Percentiles rank a stretch among this genome's conserved stretches.
Evolutionary conservation across 2,113 vertebrate genomes (phyloP).

Genomic region (Anhinga anhinga): DNA sequence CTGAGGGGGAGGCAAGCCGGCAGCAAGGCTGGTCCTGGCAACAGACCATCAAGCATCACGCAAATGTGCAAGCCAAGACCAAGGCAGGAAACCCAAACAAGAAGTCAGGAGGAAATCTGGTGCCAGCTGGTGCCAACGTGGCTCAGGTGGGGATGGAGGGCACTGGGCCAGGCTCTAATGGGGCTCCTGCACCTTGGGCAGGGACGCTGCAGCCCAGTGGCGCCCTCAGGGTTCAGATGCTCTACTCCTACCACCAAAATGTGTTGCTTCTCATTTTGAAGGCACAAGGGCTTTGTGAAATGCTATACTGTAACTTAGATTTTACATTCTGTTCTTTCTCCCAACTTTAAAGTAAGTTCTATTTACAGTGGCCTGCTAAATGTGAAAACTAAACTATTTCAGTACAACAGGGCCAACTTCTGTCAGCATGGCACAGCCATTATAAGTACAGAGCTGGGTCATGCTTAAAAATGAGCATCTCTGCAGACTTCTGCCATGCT

Average conservation of each 20-base stretch:
- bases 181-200: not conserved
- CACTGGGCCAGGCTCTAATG: not conserved
- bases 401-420: not conserved
- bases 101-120: not conserved
- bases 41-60: not conserved
- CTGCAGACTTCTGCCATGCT: not conserved
- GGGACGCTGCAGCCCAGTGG: fast-evolving
- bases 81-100: not conserved
- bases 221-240: not conserved
- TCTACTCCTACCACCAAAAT: not conserved
- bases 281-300: not conserved
- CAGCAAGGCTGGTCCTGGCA: not conserved
- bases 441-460: fast-evolving
- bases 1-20: fast-evolving
- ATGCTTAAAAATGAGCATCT: not conserved
- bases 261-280: not conserved
- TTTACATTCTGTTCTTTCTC: not conserved
- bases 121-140: fast-evolving
- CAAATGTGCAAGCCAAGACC: not conserved
- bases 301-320: not conserved
- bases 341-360: not conserved
- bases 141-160: fast-evolving
- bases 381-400: not conserved
- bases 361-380: not conserved
- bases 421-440: not conserved